Evolutionary conservation across 1,140 invertebrate species (phyloP).

Genomic region (Euglossa dilemma): DNA sequence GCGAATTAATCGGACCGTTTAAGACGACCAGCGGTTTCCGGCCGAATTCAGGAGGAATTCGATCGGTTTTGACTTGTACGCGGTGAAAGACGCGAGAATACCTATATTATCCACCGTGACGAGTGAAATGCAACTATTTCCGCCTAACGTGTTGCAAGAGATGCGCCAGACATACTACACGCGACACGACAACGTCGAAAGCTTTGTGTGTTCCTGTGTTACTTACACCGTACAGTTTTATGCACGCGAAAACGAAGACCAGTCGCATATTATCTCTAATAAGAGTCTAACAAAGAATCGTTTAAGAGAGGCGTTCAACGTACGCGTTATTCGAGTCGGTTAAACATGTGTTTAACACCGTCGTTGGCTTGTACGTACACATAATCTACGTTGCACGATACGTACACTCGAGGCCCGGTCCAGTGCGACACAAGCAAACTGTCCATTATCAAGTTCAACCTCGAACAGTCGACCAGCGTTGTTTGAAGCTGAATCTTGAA

Average conservation of each 20-base stretch:
- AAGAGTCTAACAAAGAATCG: conserved; percentile 6
- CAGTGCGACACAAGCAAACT: conserved; percentile 10
- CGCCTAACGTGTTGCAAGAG: neutral
- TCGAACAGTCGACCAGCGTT: conserved; percentile 34
- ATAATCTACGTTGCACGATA: conserved; percentile 51
- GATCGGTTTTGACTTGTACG: neutral
- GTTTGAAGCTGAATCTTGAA: conserved; percentile 28
- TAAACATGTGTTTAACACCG: conserved; percentile 47
- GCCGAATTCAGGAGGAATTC: neutral
- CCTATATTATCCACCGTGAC: neutral
- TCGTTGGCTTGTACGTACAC: conserved; percentile 51
- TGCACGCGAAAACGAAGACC: neutral
- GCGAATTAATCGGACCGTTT: conserved; percentile 3
- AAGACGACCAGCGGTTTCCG: neutral
- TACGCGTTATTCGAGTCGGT: conserved; percentile 29
- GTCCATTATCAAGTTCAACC: conserved; percentile 28
- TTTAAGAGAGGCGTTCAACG: neutral
- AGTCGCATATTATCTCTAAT: neutral
- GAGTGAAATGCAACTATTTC: neutral
- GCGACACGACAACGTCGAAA: conserved; percentile 7
- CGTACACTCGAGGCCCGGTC: conserved; percentile 10
- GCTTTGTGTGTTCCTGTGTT: neutral
- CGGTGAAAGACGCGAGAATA: neutral
- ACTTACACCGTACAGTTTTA: neutral
- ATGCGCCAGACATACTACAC: neutral